phyloP scores from a whole-genome alignment of 1,140 invertebrate genomes.

The Pseudachorutes palmiensis region DNA sequence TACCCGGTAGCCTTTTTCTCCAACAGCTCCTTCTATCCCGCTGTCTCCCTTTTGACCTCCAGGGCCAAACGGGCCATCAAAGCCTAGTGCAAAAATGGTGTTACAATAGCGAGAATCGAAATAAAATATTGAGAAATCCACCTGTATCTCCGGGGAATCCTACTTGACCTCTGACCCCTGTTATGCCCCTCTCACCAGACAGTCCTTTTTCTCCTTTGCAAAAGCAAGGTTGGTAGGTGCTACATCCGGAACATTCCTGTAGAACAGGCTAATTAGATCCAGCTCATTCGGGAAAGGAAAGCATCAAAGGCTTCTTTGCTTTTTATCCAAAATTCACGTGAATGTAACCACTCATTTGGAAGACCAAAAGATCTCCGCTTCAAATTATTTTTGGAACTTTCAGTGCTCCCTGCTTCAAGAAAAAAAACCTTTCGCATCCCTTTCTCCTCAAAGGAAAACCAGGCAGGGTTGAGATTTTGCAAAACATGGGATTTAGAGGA shows the following conservation, averaged over 20 bases:
- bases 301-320: neutral
- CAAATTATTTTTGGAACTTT: too few relatives aligned
- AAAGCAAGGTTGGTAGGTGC: neutral
- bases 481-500: too few relatives aligned
- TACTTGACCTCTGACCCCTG: neutral
- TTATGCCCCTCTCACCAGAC: neutral
- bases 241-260: neutral
- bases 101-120: neutral
- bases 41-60: slow-evolving; percentile 2
- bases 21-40: neutral
- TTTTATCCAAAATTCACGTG: neutral
- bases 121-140: neutral
- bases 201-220: neutral
- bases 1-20: slow-evolving; percentile 14
- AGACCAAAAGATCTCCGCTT: too few relatives aligned
- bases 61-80: neutral
- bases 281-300: neutral
- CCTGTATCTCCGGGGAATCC: neutral
- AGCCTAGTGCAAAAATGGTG: neutral
- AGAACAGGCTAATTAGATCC: neutral
- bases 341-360: too few relatives aligned
- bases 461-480: too few relatives aligned
- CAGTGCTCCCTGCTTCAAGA: too few relatives aligned
- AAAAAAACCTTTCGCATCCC: too few relatives aligned
- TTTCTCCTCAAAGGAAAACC: too few relatives aligned